Percentiles rank a stretch among this genome's conserved stretches.
phyloP scores from a whole-genome alignment of 2,888 invertebrate genomes.

The Marasmarcha lunaedactyla region DNA sequence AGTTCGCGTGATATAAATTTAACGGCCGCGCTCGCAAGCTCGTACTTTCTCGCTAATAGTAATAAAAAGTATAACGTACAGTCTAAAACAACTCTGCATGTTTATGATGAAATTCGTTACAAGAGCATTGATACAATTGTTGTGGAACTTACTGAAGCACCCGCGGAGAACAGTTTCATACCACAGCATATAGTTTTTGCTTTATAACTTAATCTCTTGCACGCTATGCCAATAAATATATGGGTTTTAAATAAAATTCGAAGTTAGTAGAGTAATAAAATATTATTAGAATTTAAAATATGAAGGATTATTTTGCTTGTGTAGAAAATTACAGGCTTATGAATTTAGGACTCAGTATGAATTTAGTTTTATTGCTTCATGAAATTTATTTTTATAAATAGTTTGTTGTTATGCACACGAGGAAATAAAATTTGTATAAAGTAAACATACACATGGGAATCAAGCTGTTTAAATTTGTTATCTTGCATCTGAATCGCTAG shows the following conservation, averaged over 20 bases:
- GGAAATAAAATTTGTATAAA: too few species aligned
- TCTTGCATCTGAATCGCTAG: too few species aligned
- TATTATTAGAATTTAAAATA: constrained; percentile 13
- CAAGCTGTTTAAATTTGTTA: too few species aligned
- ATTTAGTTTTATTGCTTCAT: too few species aligned
- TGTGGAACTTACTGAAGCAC: constrained; percentile 20
- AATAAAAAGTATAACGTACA: constrained; percentile 16
- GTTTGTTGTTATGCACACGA: too few species aligned
- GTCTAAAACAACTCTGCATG: constrained; percentile 1
- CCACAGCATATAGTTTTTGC: constrained; percentile 29
- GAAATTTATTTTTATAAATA: too few species aligned
- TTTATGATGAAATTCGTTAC: background rate
- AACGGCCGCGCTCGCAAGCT: constrained; percentile 18
- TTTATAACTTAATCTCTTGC: constrained; percentile 65
- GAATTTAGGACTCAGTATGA: too few species aligned
- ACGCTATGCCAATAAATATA: constrained; percentile 58
- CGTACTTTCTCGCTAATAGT: constrained; percentile 37
- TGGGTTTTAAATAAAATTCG: constrained; percentile 17
- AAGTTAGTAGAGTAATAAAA: constrained; percentile 34
- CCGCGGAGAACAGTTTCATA: constrained; percentile 55
- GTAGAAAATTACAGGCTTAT: too few species aligned
- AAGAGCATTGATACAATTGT: background rate
- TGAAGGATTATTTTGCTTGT: constrained; percentile 3
- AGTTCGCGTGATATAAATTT: background rate
- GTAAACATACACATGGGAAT: too few species aligned